phyloP scores from a whole-genome alignment of 2,888 invertebrate genomes.

The Harpalus rufipes region DNA sequence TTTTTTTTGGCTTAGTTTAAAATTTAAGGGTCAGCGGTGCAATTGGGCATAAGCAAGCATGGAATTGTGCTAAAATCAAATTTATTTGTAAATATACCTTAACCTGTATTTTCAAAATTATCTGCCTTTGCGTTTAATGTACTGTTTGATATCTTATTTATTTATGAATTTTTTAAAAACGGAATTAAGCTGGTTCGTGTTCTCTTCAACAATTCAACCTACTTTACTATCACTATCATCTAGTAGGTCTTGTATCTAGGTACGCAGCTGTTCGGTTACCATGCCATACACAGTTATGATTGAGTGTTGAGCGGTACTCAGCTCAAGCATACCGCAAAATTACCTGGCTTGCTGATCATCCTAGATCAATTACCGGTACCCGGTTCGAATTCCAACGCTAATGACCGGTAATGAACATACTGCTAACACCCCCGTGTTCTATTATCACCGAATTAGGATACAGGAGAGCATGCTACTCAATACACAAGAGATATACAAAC shows the following conservation, averaged over 20 bases:
- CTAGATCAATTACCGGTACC: neutral
- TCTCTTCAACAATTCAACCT: neutral
- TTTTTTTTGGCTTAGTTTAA: too few relatives aligned
- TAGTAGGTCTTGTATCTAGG: neutral
- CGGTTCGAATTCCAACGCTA: constrained; percentile 9
- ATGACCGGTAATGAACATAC: constrained; percentile 46
- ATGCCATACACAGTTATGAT: neutral
- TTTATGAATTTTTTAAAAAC: too few relatives aligned
- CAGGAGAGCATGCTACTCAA: neutral
- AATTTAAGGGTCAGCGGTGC: too few relatives aligned
- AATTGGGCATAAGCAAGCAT: too few relatives aligned
- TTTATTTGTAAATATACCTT: too few relatives aligned
- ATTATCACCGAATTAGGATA: neutral
- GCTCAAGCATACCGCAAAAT: neutral
- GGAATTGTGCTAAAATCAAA: too few relatives aligned
- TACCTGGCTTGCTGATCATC: neutral
- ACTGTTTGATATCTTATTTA: too few relatives aligned
- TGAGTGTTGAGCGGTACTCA: neutral
- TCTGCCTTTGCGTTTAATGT: too few relatives aligned
- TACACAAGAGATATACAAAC: neutral
- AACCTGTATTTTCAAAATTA: too few relatives aligned
- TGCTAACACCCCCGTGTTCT: neutral
- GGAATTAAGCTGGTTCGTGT: too few relatives aligned
- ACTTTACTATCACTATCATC: neutral
- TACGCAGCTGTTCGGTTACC: neutral